Conservation (phyloP, 1,140 invertebrate species). For the Drosophila bocqueti region DNA sequence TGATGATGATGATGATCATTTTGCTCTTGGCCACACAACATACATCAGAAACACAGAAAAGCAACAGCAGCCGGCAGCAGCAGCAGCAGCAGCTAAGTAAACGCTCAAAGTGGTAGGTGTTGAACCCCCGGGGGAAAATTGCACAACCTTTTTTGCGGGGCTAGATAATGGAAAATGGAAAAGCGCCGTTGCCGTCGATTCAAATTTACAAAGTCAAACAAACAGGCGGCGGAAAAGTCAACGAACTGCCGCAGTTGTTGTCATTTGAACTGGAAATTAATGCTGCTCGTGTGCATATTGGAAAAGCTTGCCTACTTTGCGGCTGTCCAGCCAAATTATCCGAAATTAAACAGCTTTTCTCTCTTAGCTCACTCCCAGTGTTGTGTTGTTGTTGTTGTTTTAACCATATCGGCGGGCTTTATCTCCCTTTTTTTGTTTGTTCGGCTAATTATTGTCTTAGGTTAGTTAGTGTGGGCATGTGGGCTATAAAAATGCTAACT, state of each 20-base stretch:
- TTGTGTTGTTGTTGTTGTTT: slow-evolving; percentile 6
- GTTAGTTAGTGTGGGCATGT: slow-evolving; percentile 75
- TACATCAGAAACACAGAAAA: slow-evolving; percentile 26
- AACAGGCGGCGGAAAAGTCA: slow-evolving; percentile 35
- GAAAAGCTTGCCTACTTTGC: slow-evolving; percentile 46
- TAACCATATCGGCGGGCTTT: slow-evolving; percentile 7
- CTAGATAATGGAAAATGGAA: slow-evolving; percentile 48
- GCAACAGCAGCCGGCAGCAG: slow-evolving; percentile 14
- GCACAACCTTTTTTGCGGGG: slow-evolving; percentile 62
- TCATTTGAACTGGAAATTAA: slow-evolving; percentile 30
- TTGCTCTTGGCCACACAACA: slow-evolving; percentile 33
- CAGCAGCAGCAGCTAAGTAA: slow-evolving; percentile 35
- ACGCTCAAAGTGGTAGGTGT: slow-evolving; percentile 64
- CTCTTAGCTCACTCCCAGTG: background rate
- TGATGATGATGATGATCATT: slow-evolving; percentile 28
- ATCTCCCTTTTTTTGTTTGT: slow-evolving; percentile 45
- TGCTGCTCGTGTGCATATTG: slow-evolving; percentile 31
- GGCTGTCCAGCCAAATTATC: slow-evolving; percentile 30
- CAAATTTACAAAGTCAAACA: slow-evolving; percentile 48
- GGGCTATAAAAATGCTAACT: slow-evolving; percentile 55
- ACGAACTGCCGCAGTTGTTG: slow-evolving; percentile 34
- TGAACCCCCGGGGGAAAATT: slow-evolving; percentile 59
- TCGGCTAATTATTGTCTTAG: slow-evolving; percentile 81
- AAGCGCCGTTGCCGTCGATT: slow-evolving; percentile 30
- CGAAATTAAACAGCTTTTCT: slow-evolving; percentile 4